Conservation (phyloP, 2,888 invertebrate genomes). For the Acleris cristana region DNA sequence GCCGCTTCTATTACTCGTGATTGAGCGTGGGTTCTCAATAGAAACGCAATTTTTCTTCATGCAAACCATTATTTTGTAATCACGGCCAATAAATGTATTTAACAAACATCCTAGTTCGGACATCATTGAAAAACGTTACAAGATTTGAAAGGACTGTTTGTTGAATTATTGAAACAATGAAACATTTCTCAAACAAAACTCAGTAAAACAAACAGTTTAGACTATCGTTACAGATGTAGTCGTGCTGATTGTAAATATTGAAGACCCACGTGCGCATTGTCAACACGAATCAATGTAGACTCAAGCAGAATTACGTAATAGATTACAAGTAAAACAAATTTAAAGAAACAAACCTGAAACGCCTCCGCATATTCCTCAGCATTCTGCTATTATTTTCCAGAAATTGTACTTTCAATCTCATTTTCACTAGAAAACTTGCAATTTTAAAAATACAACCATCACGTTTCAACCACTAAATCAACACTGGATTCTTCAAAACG, state of each 20-base stretch:
- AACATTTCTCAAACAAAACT: not conserved
- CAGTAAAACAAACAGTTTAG: constrained; percentile 5
- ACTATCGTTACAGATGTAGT: constrained; percentile 5
- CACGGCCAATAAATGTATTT: not conserved
- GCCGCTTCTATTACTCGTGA: constrained; percentile 43
- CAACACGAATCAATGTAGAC: constrained; percentile 9
- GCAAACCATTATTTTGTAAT: constrained; percentile 21
- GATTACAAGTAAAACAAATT: not conserved
- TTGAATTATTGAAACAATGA: constrained; percentile 4
- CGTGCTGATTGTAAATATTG: constrained; percentile 16
- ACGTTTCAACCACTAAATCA: not conserved
- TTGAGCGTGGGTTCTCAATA: constrained; percentile 40
- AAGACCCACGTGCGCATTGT: constrained; percentile 12
- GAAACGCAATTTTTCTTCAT: constrained; percentile 42
- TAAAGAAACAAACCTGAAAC: constrained; percentile 53
- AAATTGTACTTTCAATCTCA: constrained; percentile 59
- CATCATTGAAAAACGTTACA: no score
- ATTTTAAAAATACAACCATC: constrained; percentile 3
- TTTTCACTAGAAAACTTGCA: constrained; percentile 46
- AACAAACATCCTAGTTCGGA: no score
- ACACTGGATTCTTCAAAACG: not conserved
- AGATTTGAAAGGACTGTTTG: not conserved
- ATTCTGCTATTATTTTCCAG: constrained; percentile 49
- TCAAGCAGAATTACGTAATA: constrained; percentile 6
- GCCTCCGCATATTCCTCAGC: constrained; percentile 54